These are phyloP conservation scores for Microctenopoma stevenorrisi DNA, from an alignment of 2,797 vertebrate species.

Conservation along the genomic window DNA sequence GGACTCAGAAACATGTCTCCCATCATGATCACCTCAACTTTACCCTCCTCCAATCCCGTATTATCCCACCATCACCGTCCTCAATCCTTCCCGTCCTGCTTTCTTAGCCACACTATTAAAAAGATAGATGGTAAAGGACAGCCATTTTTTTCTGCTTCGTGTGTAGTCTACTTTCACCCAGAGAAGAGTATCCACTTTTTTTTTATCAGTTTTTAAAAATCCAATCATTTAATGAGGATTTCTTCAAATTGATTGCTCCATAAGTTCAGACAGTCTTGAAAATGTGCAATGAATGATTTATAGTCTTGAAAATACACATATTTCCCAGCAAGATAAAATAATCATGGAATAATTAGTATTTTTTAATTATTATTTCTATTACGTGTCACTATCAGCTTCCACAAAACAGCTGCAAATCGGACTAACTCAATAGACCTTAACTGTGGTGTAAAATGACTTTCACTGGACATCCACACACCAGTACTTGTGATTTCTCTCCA, in stretches of 20 bases:
- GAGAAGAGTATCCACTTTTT: constrained; percentile 40
- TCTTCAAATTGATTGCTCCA: constrained; percentile 55
- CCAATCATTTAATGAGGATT: constrained; percentile 60
- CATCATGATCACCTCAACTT: constrained; percentile 49
- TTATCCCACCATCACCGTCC: constrained; percentile 36
- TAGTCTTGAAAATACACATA: constrained; percentile 31
- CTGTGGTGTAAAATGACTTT: constrained; percentile 41
- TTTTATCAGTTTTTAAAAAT: constrained; percentile 57
- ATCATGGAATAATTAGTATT: constrained; percentile 25
- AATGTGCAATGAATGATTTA: constrained; percentile 47
- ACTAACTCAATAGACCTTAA: constrained; percentile 36
- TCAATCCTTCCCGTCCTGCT: constrained; percentile 27
- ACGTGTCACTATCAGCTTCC: neutral
- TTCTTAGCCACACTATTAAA: constrained; percentile 67
- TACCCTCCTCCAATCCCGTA: constrained; percentile 44
- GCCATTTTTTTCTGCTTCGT: constrained; percentile 48
- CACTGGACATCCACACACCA: constrained; percentile 28
- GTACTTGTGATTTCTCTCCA: constrained; percentile 50
- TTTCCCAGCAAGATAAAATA: constrained; percentile 37
- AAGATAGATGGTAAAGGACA: constrained; percentile 46
- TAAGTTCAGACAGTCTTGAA: constrained; percentile 44
- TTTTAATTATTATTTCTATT: constrained; percentile 34
- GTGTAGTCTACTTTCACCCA: constrained; percentile 44
- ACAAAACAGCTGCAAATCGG: constrained; percentile 30
- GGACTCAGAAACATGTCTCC: constrained; percentile 67